Evolutionary conservation across 2,888 invertebrate genomes (phyloP), one percentile per base, ranked within the genome.

Genomic region (Diarsia mendica): DNA sequence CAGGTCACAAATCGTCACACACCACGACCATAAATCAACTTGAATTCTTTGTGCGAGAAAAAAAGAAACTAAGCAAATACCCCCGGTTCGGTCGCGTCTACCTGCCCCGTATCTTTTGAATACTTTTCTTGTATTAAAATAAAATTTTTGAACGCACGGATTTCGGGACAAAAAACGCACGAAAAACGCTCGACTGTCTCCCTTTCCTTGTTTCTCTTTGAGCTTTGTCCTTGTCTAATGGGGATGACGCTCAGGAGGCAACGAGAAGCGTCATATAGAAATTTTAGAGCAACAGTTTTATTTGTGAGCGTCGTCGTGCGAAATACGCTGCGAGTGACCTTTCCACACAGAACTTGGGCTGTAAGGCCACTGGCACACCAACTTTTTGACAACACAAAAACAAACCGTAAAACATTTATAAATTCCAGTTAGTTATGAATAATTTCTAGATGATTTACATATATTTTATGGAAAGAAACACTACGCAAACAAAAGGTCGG

Each of bases 1-100:
- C 95, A 92, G 95, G 93, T 95, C 96, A 96, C 96, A 96, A 96
- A 95, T 96, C 96, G 96, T 96, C 96, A 94, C 95, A 94, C 92
- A 93, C 88, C 91, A 90, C 89, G 88, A 87, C 89, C 93, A 94
- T 96, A 96, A 96, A 96, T 96, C 96, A 96, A 95, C 88, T 91
- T 77, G 94, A 92, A 95, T 94, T 94, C 95, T 95, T 95, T 93
- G 94, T 92, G 93, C 85, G 90, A 93, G 91, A 93, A 94, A 94
- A 78, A 95, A 94, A 93, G 88, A 92, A 94, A 92, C 94, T 95
- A 94, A 96, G 94, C 96, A 96, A 96, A 96, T 95, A 96, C 94
- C 93, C 75, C 92, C 88, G 92, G 89, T 88, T 86, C 89, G 89
- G 88, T 86, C 89, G 84, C 87, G 90, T 94, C 96, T 96, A 96